Conservation (phyloP, 2,797 vertebrate species). For the Erithacus rubecula region DNA sequence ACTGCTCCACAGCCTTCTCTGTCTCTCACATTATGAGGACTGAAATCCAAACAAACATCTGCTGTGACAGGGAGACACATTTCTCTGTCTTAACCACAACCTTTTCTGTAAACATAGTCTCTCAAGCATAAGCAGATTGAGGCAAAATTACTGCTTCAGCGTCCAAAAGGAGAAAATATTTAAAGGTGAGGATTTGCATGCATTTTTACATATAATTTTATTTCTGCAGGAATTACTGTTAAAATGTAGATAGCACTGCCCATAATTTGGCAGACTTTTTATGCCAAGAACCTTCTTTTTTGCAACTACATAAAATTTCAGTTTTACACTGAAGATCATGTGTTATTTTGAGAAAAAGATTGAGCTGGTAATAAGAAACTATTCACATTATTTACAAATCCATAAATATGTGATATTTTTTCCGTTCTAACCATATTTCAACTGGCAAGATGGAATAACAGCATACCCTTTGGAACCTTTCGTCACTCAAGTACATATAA, state of each 20-base stretch:
- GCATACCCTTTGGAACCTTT: constrained; percentile 17
- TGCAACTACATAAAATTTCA: not conserved
- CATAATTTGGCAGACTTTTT: not conserved
- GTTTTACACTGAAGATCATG: not conserved
- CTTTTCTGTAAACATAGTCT: not conserved
- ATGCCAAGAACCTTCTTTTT: not conserved
- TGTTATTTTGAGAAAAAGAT: not conserved
- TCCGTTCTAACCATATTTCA: not conserved
- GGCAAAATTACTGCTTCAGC: not conserved
- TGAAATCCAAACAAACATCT: not conserved
- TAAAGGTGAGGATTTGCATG: not conserved
- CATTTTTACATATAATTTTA: not conserved
- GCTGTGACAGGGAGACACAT: not conserved
- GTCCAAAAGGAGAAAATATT: not conserved
- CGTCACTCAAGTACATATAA: constrained; percentile 33
- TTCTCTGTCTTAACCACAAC: not conserved
- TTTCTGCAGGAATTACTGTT: not conserved
- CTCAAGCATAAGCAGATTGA: not conserved
- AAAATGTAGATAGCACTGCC: not conserved
- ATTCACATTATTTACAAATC: not conserved
- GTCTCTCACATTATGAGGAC: not conserved
- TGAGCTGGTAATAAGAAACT: not conserved
- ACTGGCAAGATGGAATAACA: not conserved
- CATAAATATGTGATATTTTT: not conserved
- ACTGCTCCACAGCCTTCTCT: not conserved